These are phyloP conservation scores for Nannoperca australis DNA, from an alignment of 2,797 vertebrate species.

Conservation along the genomic window DNA sequence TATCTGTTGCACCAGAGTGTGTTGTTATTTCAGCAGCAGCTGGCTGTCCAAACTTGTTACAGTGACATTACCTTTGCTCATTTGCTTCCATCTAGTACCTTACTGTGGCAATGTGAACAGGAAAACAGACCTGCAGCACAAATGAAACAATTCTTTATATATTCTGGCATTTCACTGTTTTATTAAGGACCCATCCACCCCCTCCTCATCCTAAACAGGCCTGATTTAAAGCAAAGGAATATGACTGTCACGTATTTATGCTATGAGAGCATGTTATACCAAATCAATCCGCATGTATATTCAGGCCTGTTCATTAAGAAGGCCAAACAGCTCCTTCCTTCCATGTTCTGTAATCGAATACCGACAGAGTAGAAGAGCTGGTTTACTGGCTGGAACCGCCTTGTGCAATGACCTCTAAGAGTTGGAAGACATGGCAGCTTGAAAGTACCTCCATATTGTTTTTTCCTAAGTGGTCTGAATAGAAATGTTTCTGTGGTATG, in stretches of 20 bases:
- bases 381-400: background rate
- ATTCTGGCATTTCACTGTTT: background rate
- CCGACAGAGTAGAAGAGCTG: background rate
- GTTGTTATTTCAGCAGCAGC: slow-evolving; percentile 43
- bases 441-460: background rate
- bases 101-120: slow-evolving; percentile 2
- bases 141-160: background rate
- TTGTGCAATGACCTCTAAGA: background rate
- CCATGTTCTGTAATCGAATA: background rate
- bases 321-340: slow-evolving; percentile 13
- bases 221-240: background rate
- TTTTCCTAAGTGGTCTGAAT: background rate
- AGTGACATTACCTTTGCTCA: slow-evolving; percentile 14
- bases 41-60: slow-evolving; percentile 20
- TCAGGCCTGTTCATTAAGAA: background rate
- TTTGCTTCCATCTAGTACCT: background rate
- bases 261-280: background rate
- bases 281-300: slow-evolving; percentile 13
- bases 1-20: slow-evolving; percentile 37
- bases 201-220: background rate
- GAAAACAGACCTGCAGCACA: background rate
- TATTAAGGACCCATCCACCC: background rate
- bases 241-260: background rate
- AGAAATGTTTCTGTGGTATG: background rate
- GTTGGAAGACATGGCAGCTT: background rate